These are phyloP conservation scores for Abscondita cerata DNA, from an alignment of 2,888 invertebrate genomes.

Conservation along the genomic window DNA sequence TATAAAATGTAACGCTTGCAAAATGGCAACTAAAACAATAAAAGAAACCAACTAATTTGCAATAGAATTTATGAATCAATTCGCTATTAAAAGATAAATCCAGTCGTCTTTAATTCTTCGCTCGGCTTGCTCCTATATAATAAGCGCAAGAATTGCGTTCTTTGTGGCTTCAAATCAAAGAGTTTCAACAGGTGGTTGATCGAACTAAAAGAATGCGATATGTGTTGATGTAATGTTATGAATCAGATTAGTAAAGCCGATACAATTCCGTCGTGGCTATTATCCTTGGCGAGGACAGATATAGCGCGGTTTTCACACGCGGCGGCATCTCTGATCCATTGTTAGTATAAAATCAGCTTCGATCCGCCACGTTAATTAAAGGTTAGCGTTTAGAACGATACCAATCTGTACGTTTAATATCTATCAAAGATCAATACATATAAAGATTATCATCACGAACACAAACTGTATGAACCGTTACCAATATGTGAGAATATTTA, in stretches of 20 bases:
- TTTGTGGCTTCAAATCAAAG: slow-evolving; percentile 11
- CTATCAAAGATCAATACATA: slow-evolving; percentile 34
- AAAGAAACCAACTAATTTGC: not conserved
- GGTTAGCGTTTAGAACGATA: slow-evolving; percentile 36
- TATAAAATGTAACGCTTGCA: no score
- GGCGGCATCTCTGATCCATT: slow-evolving; percentile 36
- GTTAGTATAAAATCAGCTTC: slow-evolving; percentile 35
- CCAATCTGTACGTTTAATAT: slow-evolving; percentile 36
- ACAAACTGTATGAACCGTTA: slow-evolving; percentile 32
- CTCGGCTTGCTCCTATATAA: slow-evolving; percentile 2
- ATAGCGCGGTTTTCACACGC: slow-evolving; percentile 35
- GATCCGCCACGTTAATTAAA: slow-evolving; percentile 37
- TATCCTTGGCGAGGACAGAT: slow-evolving; percentile 34
- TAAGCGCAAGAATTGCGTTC: slow-evolving; percentile 7
- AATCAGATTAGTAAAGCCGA: slow-evolving; percentile 29
- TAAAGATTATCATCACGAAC: slow-evolving; percentile 36
- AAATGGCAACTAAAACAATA: no score
- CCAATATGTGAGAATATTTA: slow-evolving; percentile 25
- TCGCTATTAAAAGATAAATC: slow-evolving; percentile 6
- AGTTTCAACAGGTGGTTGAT: slow-evolving; percentile 17
- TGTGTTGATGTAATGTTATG: slow-evolving; percentile 17
- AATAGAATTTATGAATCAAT: slow-evolving; percentile 7
- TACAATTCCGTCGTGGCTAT: slow-evolving; percentile 34
- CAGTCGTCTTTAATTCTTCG: slow-evolving; percentile 10
- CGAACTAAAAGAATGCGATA: slow-evolving; percentile 17